phyloP scores from a whole-genome alignment of 1,140 invertebrate species.

The Pinna nobilis region DNA sequence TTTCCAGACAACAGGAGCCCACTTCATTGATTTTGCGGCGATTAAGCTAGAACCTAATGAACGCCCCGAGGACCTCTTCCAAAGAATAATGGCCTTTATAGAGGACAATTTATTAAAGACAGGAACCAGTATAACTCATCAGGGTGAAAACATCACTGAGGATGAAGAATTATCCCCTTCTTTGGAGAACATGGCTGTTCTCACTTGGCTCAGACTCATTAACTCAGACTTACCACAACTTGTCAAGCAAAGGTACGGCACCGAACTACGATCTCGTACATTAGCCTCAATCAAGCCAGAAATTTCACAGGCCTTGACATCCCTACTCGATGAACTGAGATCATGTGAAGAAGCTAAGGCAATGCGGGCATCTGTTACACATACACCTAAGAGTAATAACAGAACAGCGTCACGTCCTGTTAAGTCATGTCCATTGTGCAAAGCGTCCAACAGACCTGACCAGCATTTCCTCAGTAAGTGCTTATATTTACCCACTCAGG shows the following conservation, averaged over 20 bases:
- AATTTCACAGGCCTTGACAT: slow-evolving; percentile 44
- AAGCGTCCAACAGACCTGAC: slow-evolving; percentile 22
- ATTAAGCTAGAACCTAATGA: slow-evolving; percentile 33
- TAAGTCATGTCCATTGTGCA: slow-evolving; percentile 36
- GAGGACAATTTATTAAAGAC: slow-evolving; percentile 35
- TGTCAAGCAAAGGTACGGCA: slow-evolving; percentile 46
- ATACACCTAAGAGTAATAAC: neutral
- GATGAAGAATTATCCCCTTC: slow-evolving; percentile 41
- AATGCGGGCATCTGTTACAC: neutral
- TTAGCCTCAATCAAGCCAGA: slow-evolving; percentile 46
- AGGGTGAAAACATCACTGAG: slow-evolving; percentile 11
- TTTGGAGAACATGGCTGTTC: slow-evolving; percentile 41
- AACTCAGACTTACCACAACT: slow-evolving; percentile 31
- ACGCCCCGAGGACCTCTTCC: slow-evolving; percentile 46
- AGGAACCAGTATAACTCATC: slow-evolving; percentile 26
- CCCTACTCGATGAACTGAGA: slow-evolving; percentile 39
- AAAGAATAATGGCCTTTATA: slow-evolving; percentile 41
- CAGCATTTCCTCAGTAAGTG: slow-evolving; percentile 43
- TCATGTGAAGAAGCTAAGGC: slow-evolving; percentile 13
- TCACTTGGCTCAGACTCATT: slow-evolving; percentile 36
- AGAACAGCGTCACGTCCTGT: neutral
- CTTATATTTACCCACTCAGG: slow-evolving; percentile 25
- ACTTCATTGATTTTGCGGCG: slow-evolving; percentile 32
- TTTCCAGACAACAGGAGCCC: slow-evolving; percentile 33
- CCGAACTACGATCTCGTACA: slow-evolving; percentile 37